Conservation (phyloP, 2,888 invertebrate genomes). For the Apotomis turbidana region DNA sequence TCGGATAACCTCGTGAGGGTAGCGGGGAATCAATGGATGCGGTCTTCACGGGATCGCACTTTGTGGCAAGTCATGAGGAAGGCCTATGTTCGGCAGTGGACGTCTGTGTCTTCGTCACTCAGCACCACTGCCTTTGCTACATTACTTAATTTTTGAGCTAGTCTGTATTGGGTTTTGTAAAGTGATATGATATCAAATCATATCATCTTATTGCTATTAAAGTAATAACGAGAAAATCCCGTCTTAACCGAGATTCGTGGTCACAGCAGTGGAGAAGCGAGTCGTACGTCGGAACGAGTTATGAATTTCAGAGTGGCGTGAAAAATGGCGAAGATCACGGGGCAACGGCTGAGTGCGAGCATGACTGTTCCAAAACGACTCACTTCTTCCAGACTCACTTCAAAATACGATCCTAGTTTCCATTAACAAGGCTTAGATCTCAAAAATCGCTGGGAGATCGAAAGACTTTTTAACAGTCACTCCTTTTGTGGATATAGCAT, state of each 20-base stretch:
- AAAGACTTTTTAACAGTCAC: background rate
- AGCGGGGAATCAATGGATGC: too few relatives aligned
- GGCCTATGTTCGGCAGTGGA: too few relatives aligned
- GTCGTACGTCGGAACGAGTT: constrained; percentile 63
- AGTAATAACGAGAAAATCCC: constrained; percentile 4
- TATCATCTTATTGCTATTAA: background rate
- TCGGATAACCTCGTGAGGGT: too few relatives aligned
- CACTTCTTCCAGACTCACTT: background rate
- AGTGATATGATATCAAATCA: too few relatives aligned
- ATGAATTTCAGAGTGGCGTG: constrained; percentile 70
- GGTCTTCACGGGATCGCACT: too few relatives aligned
- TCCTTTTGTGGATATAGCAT: constrained; percentile 12
- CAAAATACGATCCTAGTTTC: constrained; percentile 4
- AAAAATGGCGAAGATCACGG: constrained; percentile 62
- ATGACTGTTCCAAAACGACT: constrained; percentile 12
- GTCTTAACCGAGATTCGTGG: background rate
- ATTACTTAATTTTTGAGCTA: too few relatives aligned
- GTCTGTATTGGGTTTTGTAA: too few relatives aligned
- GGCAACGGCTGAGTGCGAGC: constrained; percentile 54
- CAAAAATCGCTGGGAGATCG: too few relatives aligned
- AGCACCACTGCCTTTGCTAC: too few relatives aligned
- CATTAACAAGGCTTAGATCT: background rate
- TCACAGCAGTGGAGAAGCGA: constrained; percentile 38
- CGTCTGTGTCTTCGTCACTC: too few relatives aligned
- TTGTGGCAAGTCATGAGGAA: too few relatives aligned